Evolutionary conservation across 2,797 vertebrate genomes (phyloP), one percentile per base, ranked within the genome.

Genomic region (Poeciliopsis paucimaculata): DNA sequence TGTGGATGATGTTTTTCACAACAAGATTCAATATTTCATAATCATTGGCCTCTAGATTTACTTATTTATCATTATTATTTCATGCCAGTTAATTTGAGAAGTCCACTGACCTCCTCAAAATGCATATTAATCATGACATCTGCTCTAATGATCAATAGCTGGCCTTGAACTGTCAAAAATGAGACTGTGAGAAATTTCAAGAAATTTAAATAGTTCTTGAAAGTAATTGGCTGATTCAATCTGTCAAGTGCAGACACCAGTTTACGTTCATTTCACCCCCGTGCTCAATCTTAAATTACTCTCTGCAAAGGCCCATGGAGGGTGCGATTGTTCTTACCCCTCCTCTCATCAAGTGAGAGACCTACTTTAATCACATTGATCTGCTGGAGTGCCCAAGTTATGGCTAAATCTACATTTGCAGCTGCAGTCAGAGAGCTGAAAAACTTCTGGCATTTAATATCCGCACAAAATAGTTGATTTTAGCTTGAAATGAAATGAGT

Each of bases 141-240:
- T 11, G 12, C 82, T 84, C 31, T 51, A n/a, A 75, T 53, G 77
- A 87, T 88, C 86, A 72, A 80, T 87, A 51, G 18, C 28, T 12
- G 64, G 76, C 75, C 60, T 55, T 4, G n/a, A 31, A 73, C 79
- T 43, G 45, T 74, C 73, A 79, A 86, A 87, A 79, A 28, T 5
- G 45, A 60, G 75, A 84, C 64, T 53, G 72, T 84, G 85, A 79
- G 73, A 43, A 88, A 64, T 16, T 47, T 4, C 26, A 26, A 2
- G n/a, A 85, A 78, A 84, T 86, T 91, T 82, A 86, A 92, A 92
- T 62, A 23, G 66, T 53, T 11, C 13, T 79, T 76, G 78, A 75
- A 86, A 82, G 82, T 91, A 88, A 92, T 90, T 89, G 81, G 92
- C 91, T 90, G 82, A 90, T 92, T 91, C 83, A 89, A 84, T 91